phyloP scores from a whole-genome alignment of 2,888 invertebrate genomes.

The Chrysotoxum bicinctum region DNA sequence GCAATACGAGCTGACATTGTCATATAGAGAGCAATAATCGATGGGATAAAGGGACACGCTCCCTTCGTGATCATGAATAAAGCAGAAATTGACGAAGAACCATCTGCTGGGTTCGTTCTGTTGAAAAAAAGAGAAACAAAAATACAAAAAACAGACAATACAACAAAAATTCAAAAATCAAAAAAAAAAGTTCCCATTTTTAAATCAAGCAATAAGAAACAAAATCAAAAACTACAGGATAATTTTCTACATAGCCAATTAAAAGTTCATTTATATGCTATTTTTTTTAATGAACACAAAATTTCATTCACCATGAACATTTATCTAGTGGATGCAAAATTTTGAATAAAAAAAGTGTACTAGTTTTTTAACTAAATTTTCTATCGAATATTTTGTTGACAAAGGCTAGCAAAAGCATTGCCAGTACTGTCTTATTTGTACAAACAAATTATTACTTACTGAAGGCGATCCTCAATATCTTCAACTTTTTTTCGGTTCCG shows the following conservation, averaged over 20 bases:
- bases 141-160: constrained; percentile 47
- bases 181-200: background rate
- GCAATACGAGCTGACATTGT: constrained; percentile 80
- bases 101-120: constrained; percentile 76
- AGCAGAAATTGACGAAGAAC: constrained; percentile 74
- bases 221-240: constrained; percentile 2
- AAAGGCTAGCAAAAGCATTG: constrained; percentile 49
- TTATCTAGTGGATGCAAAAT: constrained; percentile 51
- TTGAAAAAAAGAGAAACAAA: constrained; percentile 60
- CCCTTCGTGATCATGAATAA: constrained; percentile 78
- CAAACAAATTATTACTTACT: constrained; percentile 78
- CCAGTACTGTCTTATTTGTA: background rate
- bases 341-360: constrained; percentile 21
- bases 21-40: constrained; percentile 78
- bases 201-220: constrained; percentile 9
- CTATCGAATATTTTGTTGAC: constrained; percentile 18
- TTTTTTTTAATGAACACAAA: background rate
- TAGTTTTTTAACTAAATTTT: background rate
- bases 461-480: constrained; percentile 81
- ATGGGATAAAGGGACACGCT: constrained; percentile 79
- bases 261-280: constrained; percentile 18
- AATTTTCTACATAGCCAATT: constrained; percentile 9
- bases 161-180: constrained; percentile 36
- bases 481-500: constrained; percentile 82
- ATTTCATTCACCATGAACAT: constrained; percentile 7